Evolutionary conservation across 2,888 invertebrate genomes (phyloP).

Genomic region (Amiota minor): DNA sequence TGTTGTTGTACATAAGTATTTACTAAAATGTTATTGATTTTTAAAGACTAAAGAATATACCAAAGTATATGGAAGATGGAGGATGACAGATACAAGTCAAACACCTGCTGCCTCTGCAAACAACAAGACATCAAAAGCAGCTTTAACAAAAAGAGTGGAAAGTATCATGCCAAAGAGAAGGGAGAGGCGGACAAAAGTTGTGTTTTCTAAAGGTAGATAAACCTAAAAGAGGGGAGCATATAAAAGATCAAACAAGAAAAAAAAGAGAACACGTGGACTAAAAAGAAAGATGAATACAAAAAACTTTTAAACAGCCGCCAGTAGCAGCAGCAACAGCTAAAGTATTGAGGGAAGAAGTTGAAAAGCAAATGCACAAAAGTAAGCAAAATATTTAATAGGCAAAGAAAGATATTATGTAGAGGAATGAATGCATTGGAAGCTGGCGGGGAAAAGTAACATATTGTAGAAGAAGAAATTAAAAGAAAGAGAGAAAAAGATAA

Average conservation of each 20-base stretch:
- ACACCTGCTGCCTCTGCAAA: conserved; percentile 49
- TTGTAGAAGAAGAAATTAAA: neutral
- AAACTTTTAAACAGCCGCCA: too few relatives aligned
- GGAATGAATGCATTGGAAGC: too few relatives aligned
- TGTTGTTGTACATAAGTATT: neutral
- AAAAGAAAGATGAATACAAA: too few relatives aligned
- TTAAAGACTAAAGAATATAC: neutral
- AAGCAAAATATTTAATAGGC: too few relatives aligned
- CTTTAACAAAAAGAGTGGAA: neutral
- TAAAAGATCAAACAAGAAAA: conserved; percentile 14
- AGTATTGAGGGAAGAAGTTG: too few relatives aligned
- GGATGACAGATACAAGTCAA: conserved; percentile 49
- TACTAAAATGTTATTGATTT: conserved; percentile 5
- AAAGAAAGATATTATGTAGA: too few relatives aligned
- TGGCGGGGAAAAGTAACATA: too few relatives aligned
- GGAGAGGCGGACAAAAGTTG: neutral
- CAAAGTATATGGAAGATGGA: neutral
- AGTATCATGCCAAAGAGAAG: neutral
- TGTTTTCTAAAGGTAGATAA: neutral
- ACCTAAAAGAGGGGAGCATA: neutral
- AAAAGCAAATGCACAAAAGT: too few relatives aligned
- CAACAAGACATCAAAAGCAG: neutral
- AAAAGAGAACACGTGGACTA: neutral
- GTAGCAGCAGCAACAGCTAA: too few relatives aligned
- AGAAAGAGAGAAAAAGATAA: conserved; percentile 13